phyloP scores from a whole-genome alignment of 2,797 vertebrate species.

The Sebastes minor region DNA sequence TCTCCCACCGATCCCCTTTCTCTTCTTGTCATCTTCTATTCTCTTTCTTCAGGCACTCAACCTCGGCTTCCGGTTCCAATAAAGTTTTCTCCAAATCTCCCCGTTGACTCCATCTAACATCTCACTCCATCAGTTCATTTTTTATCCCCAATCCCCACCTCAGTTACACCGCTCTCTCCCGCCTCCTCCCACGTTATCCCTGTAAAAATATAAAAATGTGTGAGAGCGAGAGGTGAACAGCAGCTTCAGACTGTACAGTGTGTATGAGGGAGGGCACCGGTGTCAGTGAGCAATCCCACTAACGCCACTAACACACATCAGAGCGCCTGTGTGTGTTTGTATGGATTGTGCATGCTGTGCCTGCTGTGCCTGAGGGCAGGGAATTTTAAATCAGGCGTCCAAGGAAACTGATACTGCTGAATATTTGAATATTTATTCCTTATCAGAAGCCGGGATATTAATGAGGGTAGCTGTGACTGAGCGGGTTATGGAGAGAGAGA shows the following conservation, averaged over 20 bases:
- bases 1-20: conserved; percentile 32
- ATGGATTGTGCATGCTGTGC: conserved; percentile 38
- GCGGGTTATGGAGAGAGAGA: conserved; percentile 29
- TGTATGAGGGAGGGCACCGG: conserved; percentile 32
- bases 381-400: conserved; percentile 71
- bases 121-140: conserved; percentile 27
- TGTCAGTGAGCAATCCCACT: conserved; percentile 43
- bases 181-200: background rate
- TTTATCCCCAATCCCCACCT: background rate
- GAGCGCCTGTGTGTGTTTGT: conserved; percentile 32
- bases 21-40: conserved; percentile 64
- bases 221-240: conserved; percentile 14
- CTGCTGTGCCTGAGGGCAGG: conserved; percentile 56
- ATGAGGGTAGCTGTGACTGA: conserved; percentile 60
- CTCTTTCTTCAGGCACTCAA: conserved; percentile 59
- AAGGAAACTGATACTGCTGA: conserved; percentile 62
- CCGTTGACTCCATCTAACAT: conserved; percentile 41
- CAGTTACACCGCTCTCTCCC: conserved; percentile 18
- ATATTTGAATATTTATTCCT: conserved; percentile 72
- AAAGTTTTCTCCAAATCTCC: conserved; percentile 40
- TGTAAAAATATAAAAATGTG: background rate
- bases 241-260: conserved; percentile 3
- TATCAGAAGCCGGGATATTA: conserved; percentile 68
- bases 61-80: conserved; percentile 33
- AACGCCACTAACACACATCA: conserved; percentile 51